Base-by-base conservation (phyloP, 2,797 vertebrate genomes). In the Urosaurus nigricauda region DNA sequence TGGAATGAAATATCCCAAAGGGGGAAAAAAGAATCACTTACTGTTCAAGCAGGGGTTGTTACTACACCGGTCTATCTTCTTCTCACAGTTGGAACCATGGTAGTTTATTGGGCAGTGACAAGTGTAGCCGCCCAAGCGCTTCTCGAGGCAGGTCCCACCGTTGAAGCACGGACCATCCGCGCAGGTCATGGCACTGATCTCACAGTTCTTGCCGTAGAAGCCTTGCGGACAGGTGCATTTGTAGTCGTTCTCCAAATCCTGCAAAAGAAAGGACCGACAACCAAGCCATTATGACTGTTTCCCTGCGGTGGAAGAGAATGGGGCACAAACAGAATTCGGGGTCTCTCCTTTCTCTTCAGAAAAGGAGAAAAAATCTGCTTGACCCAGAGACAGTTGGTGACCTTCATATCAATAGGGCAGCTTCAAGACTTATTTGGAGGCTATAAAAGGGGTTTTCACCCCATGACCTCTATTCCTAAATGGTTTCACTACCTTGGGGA, bases 31-130 rank as follows among this genome's bases (percentile, higher is more conserved):
- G 17, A 9, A 12, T 9, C 17, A 47, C 90, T 87, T 88, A 93
- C 93, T 80, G 65, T 93, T 84, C 32, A 90, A 24, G 32, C 93
- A 93, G 21, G 83, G 87, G 73, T 37, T 88, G 11, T 17, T 85
- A 35, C 77, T 88, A 93, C 98, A 99, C 1, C 96, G 94, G 91
- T 98, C 98, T 0, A 97, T 95, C 84, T 96, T 98, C 96, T 98
- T 99, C 97, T 99, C 98, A 2, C 98, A 99, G 97, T 99, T 99
- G 96, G 98, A 98, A 75, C 98, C 98, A 0, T 96, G 98, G 96
- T 96, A 99, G 1, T 96, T 96, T 0, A 94, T 0, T 0, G 95
- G 98, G 94, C 98, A 99, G 58, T 60, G 96, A 94, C 98, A 99
- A 47, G 94, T 92, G 93, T 98, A 99, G 0, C 98, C 97, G 0